Percentiles rank a stretch among this genome's conserved stretches.
Conservation (phyloP, 2,888 invertebrate species). For the Cenopis cana region DNA sequence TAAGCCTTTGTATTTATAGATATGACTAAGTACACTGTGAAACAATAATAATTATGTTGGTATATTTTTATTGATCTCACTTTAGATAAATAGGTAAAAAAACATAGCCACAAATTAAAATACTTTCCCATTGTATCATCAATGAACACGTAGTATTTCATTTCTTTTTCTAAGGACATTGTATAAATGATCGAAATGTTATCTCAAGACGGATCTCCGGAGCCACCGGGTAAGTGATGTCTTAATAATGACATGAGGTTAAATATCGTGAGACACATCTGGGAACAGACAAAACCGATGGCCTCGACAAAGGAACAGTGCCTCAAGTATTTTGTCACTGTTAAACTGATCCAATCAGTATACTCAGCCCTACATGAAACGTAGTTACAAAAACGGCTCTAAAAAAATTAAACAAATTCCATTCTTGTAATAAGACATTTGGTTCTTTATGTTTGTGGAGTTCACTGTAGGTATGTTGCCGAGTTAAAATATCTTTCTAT, state of each 20-base stretch:
- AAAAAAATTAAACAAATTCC: slow-evolving; percentile 69
- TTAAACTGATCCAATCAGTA: slow-evolving; percentile 80
- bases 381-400: slow-evolving; percentile 64
- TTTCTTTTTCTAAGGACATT: slow-evolving; percentile 61
- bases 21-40: background rate
- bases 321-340: slow-evolving; percentile 83
- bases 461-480: background rate
- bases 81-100: slow-evolving; percentile 41
- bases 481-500: background rate
- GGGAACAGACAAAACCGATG: slow-evolving; percentile 67
- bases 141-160: slow-evolving; percentile 57
- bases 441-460: slow-evolving; percentile 61
- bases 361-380: slow-evolving; percentile 58
- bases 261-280: slow-evolving; percentile 81
- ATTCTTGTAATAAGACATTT: slow-evolving; percentile 62
- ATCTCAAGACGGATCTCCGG: slow-evolving; percentile 71
- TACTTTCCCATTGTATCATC: slow-evolving; percentile 51
- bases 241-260: slow-evolving; percentile 82
- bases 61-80: background rate
- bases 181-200: slow-evolving; percentile 75
- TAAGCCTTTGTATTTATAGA: background rate
- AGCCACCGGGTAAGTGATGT: slow-evolving; percentile 84
- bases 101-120: slow-evolving; percentile 48
- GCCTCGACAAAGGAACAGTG: slow-evolving; percentile 76
- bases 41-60: background rate